Percentiles rank a stretch among this genome's conserved stretches.
phyloP scores from a whole-genome alignment of 2,888 invertebrate species.

The Lamellibrachia columna region DNA sequence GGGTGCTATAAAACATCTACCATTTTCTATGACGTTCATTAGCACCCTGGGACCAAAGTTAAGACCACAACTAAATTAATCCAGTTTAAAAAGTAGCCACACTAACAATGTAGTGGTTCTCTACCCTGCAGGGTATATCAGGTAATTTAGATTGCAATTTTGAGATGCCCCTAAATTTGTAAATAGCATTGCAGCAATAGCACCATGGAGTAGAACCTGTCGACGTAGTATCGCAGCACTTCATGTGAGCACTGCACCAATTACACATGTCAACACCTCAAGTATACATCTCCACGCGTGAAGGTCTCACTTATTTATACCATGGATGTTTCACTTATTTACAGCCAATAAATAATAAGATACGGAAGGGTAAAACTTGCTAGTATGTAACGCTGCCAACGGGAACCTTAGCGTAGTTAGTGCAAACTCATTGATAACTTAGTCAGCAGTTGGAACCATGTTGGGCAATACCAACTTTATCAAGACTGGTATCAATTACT shows the following conservation, averaged over 20 bases:
- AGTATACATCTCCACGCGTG: not conserved
- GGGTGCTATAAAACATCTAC: not conserved
- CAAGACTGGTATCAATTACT: not conserved
- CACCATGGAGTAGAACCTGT: not conserved
- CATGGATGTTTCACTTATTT: not conserved
- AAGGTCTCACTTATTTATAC: not conserved
- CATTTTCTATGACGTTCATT: not conserved
- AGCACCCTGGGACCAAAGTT: not conserved
- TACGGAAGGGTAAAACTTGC: not conserved
- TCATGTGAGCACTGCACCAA: not conserved
- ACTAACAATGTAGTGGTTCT: not conserved
- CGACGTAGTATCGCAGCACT: not conserved
- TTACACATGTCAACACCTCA: not conserved
- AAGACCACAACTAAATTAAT: not conserved
- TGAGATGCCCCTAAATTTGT: not conserved
- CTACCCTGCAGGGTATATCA: not conserved
- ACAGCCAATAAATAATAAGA: conserved; percentile 3
- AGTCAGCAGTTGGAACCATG: too few relatives aligned
- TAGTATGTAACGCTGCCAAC: not conserved
- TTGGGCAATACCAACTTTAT: not conserved
- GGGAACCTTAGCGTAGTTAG: not conserved
- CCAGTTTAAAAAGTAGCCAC: not conserved
- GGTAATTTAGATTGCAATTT: not conserved
- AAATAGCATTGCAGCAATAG: not conserved
- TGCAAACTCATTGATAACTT: not conserved